Evolutionary conservation across 2,888 invertebrate genomes (phyloP).

Genomic region (Netelia virgata): DNA sequence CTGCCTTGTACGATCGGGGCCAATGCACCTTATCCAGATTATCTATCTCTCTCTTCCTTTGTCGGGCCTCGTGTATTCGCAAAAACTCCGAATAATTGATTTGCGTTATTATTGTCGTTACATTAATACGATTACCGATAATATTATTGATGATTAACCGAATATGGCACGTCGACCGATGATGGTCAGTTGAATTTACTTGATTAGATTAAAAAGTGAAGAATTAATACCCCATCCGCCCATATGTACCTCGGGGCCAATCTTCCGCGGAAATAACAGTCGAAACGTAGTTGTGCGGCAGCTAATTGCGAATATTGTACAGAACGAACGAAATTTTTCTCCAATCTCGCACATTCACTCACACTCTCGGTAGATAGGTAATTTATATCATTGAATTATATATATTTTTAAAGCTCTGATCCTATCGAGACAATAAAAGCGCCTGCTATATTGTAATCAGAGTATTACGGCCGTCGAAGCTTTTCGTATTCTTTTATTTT

Average conservation of each 20-base stretch:
- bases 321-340: slow-evolving; percentile 5
- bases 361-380: slow-evolving; percentile 19
- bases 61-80: neutral
- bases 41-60: slow-evolving; percentile 7
- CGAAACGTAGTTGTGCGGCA: neutral
- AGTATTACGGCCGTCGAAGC: neutral
- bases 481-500: neutral
- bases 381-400: slow-evolving; percentile 21
- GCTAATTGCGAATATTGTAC: slow-evolving; percentile 21
- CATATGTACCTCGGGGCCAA: neutral
- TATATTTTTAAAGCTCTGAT: slow-evolving; percentile 18
- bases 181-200: neutral
- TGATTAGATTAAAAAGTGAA: neutral
- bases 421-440: slow-evolving; percentile 43
- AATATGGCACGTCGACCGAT: neutral
- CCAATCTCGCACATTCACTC: neutral
- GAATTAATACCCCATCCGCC: neutral
- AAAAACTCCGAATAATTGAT: neutral
- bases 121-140: neutral
- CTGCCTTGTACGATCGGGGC: slow-evolving; percentile 52
- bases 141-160: neutral
- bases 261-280: slow-evolving; percentile 1
- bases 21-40: slow-evolving; percentile 10
- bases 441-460: slow-evolving; percentile 1
- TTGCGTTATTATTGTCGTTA: neutral